phyloP scores from a whole-genome alignment of 2,888 invertebrate genomes.

The Volucella inflata region DNA sequence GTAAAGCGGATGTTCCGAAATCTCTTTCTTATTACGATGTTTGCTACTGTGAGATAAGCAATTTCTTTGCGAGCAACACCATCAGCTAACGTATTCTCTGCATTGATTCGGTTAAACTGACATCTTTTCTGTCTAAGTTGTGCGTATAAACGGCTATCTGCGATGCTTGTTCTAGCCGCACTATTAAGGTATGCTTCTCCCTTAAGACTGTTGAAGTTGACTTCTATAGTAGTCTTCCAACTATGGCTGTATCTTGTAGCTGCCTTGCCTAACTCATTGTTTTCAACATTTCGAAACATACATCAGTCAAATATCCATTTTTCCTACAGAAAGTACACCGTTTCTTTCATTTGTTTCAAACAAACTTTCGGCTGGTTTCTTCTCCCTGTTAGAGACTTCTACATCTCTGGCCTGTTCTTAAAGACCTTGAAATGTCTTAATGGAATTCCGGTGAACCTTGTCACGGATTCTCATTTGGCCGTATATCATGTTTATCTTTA shows the following conservation, averaged over 20 bases:
- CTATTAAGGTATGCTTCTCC: neutral
- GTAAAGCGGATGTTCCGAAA: neutral
- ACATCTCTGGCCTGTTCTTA: no score
- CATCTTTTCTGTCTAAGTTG: no score
- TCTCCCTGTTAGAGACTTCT: neutral
- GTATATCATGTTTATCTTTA: neutral
- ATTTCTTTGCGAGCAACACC: no score
- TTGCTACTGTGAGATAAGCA: no score
- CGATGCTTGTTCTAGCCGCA: neutral
- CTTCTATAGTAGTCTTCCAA: slow-evolving; percentile 3
- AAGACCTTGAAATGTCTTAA: slow-evolving; percentile 1
- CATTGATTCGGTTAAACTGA: no score
- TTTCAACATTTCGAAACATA: no score
- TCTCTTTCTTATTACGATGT: neutral
- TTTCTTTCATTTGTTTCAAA: neutral
- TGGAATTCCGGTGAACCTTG: neutral
- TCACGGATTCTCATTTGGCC: slow-evolving; percentile 3
- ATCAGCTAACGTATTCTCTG: no score
- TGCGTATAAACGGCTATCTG: neutral
- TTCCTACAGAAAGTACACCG: neutral
- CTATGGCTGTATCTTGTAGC: no score
- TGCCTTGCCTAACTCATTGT: no score
- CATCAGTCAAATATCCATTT: neutral
- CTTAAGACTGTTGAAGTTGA: neutral
- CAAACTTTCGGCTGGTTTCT: neutral